These are phyloP conservation scores for Rousettus madagascariensis DNA, from an alignment of 2,797 vertebrate species.

Conservation along the genomic window DNA sequence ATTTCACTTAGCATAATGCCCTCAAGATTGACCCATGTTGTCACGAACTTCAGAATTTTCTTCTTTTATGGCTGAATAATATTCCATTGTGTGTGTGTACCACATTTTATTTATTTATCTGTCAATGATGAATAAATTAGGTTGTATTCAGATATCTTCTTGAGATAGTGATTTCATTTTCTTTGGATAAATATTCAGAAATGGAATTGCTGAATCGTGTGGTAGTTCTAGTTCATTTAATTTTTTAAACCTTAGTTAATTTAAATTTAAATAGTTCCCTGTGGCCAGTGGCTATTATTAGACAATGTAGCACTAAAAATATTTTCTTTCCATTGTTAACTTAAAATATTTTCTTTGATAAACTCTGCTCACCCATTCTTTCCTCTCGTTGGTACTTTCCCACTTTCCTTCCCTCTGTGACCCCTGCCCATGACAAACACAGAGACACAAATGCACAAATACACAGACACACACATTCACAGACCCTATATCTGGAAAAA, in stretches of 20 bases:
- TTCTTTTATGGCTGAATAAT: not conserved
- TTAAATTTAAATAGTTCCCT: not conserved
- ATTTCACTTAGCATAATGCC: not conserved
- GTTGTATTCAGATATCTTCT: not conserved
- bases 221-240: not conserved
- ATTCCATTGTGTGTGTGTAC: not conserved
- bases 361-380: not conserved
- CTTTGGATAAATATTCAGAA: not conserved
- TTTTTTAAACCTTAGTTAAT: not conserved
- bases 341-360: not conserved
- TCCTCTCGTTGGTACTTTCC: not conserved
- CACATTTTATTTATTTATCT: not conserved
- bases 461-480: not conserved
- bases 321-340: not conserved
- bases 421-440: not conserved
- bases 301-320: not conserved
- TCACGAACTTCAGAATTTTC: not conserved
- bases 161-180: not conserved
- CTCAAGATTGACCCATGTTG: not conserved
- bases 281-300: not conserved
- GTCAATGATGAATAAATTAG: no score
- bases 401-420: not conserved
- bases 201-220: not conserved
- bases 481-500: not conserved
- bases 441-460: not conserved